Base-by-base conservation (phyloP, 2,113 vertebrate genomes). In the Microtus montanus region DNA sequence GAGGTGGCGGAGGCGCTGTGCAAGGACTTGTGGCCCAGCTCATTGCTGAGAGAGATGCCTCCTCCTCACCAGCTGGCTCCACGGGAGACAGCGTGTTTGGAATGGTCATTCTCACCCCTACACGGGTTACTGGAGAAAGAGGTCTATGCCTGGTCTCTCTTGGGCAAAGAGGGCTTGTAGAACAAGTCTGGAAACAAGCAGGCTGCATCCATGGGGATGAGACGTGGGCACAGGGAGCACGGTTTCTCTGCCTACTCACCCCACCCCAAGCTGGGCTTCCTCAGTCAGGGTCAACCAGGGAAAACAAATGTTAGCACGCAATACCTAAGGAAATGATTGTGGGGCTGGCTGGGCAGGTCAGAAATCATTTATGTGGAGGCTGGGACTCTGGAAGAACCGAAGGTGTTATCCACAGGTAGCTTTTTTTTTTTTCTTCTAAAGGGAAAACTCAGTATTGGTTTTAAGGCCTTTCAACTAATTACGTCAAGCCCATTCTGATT, bases 41-140 rank as follows among this genome's bases (percentile, higher is more conserved):
- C 30, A 78, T 68, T 87, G 58, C 74, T 44, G 49, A 82, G 82
- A 61, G 70, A 96, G 80, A 83, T n/a, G 77, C 82, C 75, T 78
- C 90, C 90, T 91, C 90, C 66, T 95, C 92, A 94, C 80, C 91
- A 92, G 85, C 92, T 95, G 92, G 90, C 68, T 93, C 47, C 68
- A 1, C 2, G 68, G 79, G 94, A 96, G 68, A 71, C 3, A 71
- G 84, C 14, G 33, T 73, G 80, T 66, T 84, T 71, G 12, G 41
- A 75, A 19, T 33, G 80, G 85, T 89, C 84, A 28, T 44, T 94
- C 47, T 90, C 33, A 47, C 1, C 58, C 6, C 58, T 71, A 58
- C 2, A 58, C 30, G 14, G 5, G 20, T 68, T 74, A 22, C 49
- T 71, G 58, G 44, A 26, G 74, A 49, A 47, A 83, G 80, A 88